Evolutionary conservation across 2,113 vertebrate genomes (phyloP).

Genomic region (Nothobranchius kuhntae): DNA sequence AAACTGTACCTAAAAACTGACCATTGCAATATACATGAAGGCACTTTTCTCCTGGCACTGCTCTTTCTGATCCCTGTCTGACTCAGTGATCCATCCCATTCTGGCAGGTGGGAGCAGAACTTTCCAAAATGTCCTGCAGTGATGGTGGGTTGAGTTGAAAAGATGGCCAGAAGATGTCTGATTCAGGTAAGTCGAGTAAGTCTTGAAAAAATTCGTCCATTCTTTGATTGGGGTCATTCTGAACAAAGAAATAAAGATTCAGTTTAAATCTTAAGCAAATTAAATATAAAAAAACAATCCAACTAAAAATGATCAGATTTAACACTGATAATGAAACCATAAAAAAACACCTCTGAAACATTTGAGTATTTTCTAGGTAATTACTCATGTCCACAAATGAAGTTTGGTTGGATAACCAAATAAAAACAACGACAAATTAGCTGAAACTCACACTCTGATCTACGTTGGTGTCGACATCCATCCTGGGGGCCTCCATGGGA

Average conservation of each 20-base stretch:
- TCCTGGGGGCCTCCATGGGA: background rate
- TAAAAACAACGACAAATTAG: background rate
- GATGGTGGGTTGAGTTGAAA: fast-evolving
- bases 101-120: fast-evolving
- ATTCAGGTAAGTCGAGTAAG: fast-evolving
- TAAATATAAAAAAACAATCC: too few relatives aligned
- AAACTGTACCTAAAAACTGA: too few relatives aligned
- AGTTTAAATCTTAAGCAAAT: too few relatives aligned
- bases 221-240: background rate
- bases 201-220: background rate
- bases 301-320: too few relatives aligned
- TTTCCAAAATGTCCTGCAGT: fast-evolving
- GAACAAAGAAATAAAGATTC: background rate
- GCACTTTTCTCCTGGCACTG: too few relatives aligned
- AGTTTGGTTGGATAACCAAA: too few relatives aligned
- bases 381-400: too few relatives aligned
- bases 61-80: background rate
- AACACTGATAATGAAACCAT: too few relatives aligned
- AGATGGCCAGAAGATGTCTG: fast-evolving
- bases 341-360: too few relatives aligned
- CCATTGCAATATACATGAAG: too few relatives aligned
- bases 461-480: background rate
- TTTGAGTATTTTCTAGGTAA: too few relatives aligned
- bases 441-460: background rate
- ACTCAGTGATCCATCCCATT: background rate